Evolutionary conservation across 1,140 invertebrate species (phyloP), one percentile per base, ranked within the genome.

Genomic region (Marisa cornuarietis): DNA sequence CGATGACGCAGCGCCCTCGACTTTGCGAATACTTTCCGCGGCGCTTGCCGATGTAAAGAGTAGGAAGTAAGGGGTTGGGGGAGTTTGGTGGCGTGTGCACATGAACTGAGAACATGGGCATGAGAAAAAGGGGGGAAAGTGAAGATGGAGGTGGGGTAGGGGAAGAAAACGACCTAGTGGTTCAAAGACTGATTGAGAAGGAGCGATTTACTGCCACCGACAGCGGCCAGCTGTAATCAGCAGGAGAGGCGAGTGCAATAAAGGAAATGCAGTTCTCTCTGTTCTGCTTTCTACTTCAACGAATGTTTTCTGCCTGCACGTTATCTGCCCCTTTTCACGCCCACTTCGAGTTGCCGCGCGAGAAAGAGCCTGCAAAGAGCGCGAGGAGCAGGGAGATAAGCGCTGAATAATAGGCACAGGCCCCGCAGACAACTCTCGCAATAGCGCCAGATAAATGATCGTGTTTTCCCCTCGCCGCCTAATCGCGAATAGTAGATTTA

Each of bases 401-500:
- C 63, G 68, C 76, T 54, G 65, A 77, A 77, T 77, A 77, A 77
- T 77, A 68, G 76, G 76, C 76, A 68, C 68, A 77, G 76, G 63
- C 51, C 68, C 22, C 54, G 76, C 63, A 51, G 76, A 77, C 76
- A 65, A 77, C 76, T 20, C 18, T 68, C 26, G 76, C 76, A 77
- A 77, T 77, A 77, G 76, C 76, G 20, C 51, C 63, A 77, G 65
- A 77, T 77, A 77, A 77, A 77, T 62, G 76, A 51, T 42, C 63
- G 65, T 65, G 51, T 68, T 77, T 77, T 66, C 76, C 54, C 76
- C 76, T 77, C 51, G 24, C 76, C 49, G 65, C 76, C 76, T 77
- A 77, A 77, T 77, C 76, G 76, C 65, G 76, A 77, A 51, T 69
- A 51, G 76, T 77, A 77, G 76, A 77, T 77, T 77, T 77, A 77